Evolutionary conservation across 2,797 vertebrate species (phyloP).

Genomic region (Anabas testudineus): DNA sequence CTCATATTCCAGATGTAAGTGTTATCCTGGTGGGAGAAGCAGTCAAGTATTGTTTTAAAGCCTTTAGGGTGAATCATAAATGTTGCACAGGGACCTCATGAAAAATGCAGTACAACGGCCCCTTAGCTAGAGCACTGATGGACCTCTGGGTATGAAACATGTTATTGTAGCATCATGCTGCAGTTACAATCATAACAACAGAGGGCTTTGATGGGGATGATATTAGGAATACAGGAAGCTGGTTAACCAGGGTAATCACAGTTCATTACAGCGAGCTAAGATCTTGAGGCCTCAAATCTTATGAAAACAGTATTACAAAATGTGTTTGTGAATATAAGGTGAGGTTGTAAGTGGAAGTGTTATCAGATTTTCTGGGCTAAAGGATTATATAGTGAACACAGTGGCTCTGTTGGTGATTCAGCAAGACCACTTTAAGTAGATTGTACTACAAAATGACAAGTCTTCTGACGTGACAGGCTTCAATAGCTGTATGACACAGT

Average conservation of each 20-base stretch:
- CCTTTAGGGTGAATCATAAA: conserved; percentile 80
- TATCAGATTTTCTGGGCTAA: background rate
- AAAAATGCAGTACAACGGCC: conserved; percentile 78
- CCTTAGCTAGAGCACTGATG: conserved; percentile 70
- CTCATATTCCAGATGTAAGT: conserved; percentile 60
- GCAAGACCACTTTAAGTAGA: background rate
- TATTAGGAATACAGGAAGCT: conserved; percentile 55
- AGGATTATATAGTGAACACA: background rate
- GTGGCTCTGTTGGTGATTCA: background rate
- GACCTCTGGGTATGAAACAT: conserved; percentile 67
- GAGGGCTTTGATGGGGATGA: conserved; percentile 50
- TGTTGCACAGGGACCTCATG: conserved; percentile 80
- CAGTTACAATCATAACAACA: conserved; percentile 62
- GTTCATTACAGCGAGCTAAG: conserved; percentile 9
- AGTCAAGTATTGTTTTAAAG: conserved; percentile 81
- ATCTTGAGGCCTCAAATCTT: conserved; percentile 1
- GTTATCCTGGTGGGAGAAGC: conserved; percentile 59
- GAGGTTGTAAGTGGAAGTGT: background rate
- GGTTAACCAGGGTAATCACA: conserved; percentile 53
- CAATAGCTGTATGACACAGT: background rate
- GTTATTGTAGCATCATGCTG: conserved; percentile 69
- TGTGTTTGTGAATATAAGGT: conserved; percentile 5
- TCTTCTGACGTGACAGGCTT: background rate
- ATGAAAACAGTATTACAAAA: conserved; percentile 13
- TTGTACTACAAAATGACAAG: background rate